Evolutionary conservation across 2,888 invertebrate genomes (phyloP), one percentile per base, ranked within the genome.

Genomic region (Leucophenga maculata): DNA sequence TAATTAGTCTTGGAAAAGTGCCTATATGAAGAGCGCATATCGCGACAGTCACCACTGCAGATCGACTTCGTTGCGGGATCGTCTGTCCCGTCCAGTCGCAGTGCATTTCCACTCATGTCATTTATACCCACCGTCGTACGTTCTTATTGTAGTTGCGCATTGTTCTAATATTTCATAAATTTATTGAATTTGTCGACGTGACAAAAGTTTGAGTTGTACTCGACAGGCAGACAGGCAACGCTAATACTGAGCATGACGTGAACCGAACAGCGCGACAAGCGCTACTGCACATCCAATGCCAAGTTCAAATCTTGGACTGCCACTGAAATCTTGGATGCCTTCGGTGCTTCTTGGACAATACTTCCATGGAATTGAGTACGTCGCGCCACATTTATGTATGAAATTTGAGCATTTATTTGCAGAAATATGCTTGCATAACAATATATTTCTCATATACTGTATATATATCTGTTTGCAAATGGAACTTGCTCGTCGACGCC

Each of bases 121-220:
- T 8, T 9, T 9, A 39, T 11, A 9, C 8, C 39, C 8, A 39
- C 6, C 39, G 50, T n/a, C 2, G 2, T 50, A 16, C 18, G 18
- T 18, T 50, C 6, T 50, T n/a, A 50, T 50, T 50, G 50, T 50
- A 31, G 60, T 32, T n/a, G 72, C 50, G 69, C 73, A 71, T 72
- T 68, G 67, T 75, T 82, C 83, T 78, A 82, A 82, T 78, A 78
- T 80, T 83, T 83, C 80, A 80, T 80, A 83, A 83, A 83, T 83
- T 80, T 83, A 79, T 77, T 78, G 83, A 80, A 83, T 80, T 80
- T 73, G 80, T 79, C 74, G 83, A 73, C 68, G 73, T 62, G 67
- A 67, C 75, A 64, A 39, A 39, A 64, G 22, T 48, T 64, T 46
- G 8, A 39, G 39, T 39, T 39, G 3, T 11, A 39, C 39, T 39